Conservation (phyloP, 2,888 invertebrate species). For the Drosophila barbarae region DNA sequence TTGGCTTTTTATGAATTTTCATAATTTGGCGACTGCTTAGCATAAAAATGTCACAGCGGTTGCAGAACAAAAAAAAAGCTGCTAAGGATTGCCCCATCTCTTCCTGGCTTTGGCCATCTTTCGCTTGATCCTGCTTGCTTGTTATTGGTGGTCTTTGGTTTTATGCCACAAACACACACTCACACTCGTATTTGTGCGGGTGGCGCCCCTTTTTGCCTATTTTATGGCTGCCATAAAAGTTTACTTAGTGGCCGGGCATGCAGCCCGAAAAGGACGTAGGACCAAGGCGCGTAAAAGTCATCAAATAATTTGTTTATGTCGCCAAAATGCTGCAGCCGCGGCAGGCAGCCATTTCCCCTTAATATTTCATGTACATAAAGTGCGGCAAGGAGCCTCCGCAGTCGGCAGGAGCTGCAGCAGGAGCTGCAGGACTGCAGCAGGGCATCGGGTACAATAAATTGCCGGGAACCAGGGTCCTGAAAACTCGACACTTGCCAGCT, state of each 20-base stretch:
- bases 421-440: not conserved
- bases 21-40: constrained; percentile 72
- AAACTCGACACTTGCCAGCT: constrained; percentile 7
- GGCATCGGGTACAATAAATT: constrained; percentile 14
- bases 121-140: constrained; percentile 21
- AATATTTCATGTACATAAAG: constrained; percentile 33
- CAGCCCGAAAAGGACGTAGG: constrained; percentile 18
- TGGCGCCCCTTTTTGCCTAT: constrained; percentile 65
- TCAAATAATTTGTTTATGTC: constrained; percentile 74
- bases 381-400: not conserved
- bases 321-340: constrained; percentile 49
- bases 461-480: constrained; percentile 10
- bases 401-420: not conserved
- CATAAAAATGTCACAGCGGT: constrained; percentile 73
- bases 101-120: not conserved
- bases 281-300: constrained; percentile 48
- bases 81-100: constrained; percentile 47
- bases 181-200: constrained; percentile 37
- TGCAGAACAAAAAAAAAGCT: constrained; percentile 62
- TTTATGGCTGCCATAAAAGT: constrained; percentile 69
- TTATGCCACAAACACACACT: constrained; percentile 51
- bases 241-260: constrained; percentile 69
- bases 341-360: constrained; percentile 32
- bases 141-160: constrained; percentile 49
- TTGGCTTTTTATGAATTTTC: constrained; percentile 73